phyloP scores from a whole-genome alignment of 2,797 vertebrate species.

The Sebastes hubbsi region DNA sequence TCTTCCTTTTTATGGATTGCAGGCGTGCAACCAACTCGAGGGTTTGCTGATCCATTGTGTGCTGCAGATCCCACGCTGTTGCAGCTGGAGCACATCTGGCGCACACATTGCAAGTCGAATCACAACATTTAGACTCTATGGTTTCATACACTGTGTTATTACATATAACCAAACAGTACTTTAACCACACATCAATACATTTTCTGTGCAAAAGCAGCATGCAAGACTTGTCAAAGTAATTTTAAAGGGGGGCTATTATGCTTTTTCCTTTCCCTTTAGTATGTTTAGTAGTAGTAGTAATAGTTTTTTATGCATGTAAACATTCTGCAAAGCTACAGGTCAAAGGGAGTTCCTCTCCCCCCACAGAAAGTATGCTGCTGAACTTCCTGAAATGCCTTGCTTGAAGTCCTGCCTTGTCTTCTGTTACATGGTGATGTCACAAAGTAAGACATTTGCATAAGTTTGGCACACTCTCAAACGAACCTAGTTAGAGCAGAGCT shows the following conservation, averaged over 20 bases:
- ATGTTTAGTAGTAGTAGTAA: no score
- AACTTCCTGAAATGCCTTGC: no score
- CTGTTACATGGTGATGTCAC: no score
- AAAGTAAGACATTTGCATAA: no score
- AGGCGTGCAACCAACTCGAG: constrained; percentile 15
- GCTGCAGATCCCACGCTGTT: constrained; percentile 15
- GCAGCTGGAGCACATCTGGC: constrained; percentile 72
- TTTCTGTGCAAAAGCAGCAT: not conserved
- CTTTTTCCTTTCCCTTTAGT: no score
- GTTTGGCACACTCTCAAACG: no score
- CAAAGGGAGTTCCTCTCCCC: no score
- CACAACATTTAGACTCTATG: constrained; percentile 17
- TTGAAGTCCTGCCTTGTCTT: no score
- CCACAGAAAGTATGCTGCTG: fast-evolving
- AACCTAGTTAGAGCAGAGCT: no score
- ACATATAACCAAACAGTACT: constrained; percentile 14
- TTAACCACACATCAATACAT: not conserved
- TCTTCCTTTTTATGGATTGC: constrained; percentile 10
- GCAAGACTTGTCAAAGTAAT: not conserved
- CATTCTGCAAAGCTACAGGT: no score
- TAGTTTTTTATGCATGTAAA: no score
- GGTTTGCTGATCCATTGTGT: constrained; percentile 39
- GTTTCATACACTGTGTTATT: constrained; percentile 20
- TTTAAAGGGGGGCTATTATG: not conserved
- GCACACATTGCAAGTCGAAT: constrained; percentile 41